These are phyloP conservation scores for Andrena minutula DNA, from an alignment of 2,888 invertebrate genomes.

Conservation along the genomic window DNA sequence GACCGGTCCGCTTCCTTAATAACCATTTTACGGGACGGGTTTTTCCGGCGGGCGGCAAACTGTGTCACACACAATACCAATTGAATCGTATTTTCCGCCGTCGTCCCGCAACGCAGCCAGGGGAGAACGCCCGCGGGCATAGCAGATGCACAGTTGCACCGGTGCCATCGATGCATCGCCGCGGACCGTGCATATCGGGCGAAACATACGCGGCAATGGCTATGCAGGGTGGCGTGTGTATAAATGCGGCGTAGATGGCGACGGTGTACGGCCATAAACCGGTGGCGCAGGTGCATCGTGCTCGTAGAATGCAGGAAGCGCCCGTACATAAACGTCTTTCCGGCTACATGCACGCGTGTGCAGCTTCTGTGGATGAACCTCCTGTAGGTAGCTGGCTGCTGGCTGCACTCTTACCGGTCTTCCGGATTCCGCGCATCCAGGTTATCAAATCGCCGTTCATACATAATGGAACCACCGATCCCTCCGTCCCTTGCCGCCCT, in stretches of 20 bases:
- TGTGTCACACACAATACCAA: slow-evolving; percentile 25
- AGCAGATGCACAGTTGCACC: slow-evolving; percentile 21
- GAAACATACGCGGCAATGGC: neutral
- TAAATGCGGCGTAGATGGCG: slow-evolving; percentile 61
- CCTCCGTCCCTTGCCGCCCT: slow-evolving; percentile 16
- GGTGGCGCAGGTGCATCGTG: slow-evolving; percentile 73
- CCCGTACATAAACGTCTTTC: slow-evolving; percentile 74
- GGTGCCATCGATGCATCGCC: slow-evolving; percentile 13
- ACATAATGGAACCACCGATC: slow-evolving; percentile 78
- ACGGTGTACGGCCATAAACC: slow-evolving; percentile 58
- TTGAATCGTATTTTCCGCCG: slow-evolving; percentile 25
- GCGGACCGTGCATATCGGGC: neutral
- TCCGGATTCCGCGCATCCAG: slow-evolving; percentile 52
- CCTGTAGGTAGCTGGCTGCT: neutral
- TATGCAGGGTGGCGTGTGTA: slow-evolving; percentile 13
- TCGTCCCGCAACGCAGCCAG: neutral
- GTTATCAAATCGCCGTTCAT: slow-evolving; percentile 81
- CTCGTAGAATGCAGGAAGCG: slow-evolving; percentile 70
- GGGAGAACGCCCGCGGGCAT: slow-evolving; percentile 15
- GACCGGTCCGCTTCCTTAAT: slow-evolving; percentile 12
- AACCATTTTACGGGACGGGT: slow-evolving; percentile 18
- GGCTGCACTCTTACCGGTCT: slow-evolving; percentile 52
- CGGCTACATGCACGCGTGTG: slow-evolving; percentile 26
- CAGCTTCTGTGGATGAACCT: neutral
- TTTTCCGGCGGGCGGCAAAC: slow-evolving; percentile 3